Evolutionary conservation across 64 coral and sea anemone genomes (phyloP), one percentile per base, ranked within the genome.

Genomic region (Actinia equina): DNA sequence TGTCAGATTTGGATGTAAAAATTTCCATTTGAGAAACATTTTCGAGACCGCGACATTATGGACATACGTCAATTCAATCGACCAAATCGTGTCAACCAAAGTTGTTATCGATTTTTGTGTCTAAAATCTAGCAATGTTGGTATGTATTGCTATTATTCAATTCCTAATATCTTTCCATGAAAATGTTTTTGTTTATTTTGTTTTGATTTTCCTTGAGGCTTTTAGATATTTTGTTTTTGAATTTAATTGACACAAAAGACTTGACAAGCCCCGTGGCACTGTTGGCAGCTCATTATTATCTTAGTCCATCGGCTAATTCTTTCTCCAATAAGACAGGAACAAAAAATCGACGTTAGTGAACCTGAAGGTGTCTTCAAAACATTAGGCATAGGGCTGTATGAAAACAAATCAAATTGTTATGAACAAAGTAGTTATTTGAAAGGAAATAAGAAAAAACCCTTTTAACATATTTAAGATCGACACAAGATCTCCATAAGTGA

Each of bases 281-380:
- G 1, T 37, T 37, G 30, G 30, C 7, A 11, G 7, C 10, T 74
- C 26, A 16, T 14, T 74, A 74, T 15, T 4, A 42, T 74, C 69
- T 74, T 49, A 4, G 2, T 15, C 69, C 69, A 74, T 30, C 69
- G 27, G 18, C 62, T 65, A 23, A 74, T 14, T 74, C 26, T 74
- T 74, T 74, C 69, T 74, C 25, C 13, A 74, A 41, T 74, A 74
- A 74, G 20, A 74, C 69, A 74, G 27, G 69, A 74, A 74, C n/a
- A 74, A 26, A 30, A 37, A 0, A 74, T 74, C 13, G 10, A 14
- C 15, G n/a, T 15, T 41, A 41, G 13, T 41, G 13, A 41, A 30
- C 22, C 69, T 74, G 2, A 30, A 74, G 69, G 69, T 74, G 11
- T 13, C n/a, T 74, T 13, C n/a, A 74, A 41, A 74, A 14, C 26